phyloP scores from a whole-genome alignment of 2,113 vertebrate genomes.

The Perca schrenkii region DNA sequence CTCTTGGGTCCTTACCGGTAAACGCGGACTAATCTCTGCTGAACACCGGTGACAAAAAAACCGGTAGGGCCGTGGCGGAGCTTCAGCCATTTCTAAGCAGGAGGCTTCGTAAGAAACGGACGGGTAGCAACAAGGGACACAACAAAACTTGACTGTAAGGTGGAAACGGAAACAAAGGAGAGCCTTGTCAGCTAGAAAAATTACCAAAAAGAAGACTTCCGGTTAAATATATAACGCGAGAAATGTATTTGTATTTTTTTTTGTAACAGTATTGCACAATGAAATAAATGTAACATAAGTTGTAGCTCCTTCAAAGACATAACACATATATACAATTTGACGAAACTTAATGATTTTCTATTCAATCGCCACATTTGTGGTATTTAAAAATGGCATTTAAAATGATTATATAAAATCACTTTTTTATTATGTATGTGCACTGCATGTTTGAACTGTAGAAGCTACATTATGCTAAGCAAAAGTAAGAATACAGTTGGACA shows the following conservation, averaged over 20 bases:
- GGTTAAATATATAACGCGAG: neutral
- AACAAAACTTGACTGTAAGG: neutral
- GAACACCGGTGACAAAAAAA: constrained; percentile 94
- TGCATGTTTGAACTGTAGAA: neutral
- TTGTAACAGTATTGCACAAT: neutral
- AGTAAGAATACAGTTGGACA: neutral
- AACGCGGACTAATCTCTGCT: constrained; percentile 85
- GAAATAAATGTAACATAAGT: neutral
- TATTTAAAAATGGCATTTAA: neutral
- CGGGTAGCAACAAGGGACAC: constrained; percentile 75
- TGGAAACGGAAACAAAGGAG: constrained; percentile 19
- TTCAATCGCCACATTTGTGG: neutral
- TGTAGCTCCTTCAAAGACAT: neutral
- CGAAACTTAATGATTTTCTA: neutral
- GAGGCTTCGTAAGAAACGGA: constrained; percentile 53
- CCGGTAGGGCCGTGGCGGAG: constrained; percentile 87
- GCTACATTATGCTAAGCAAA: neutral
- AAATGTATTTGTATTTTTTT: neutral
- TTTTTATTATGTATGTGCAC: neutral
- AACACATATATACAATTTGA: neutral
- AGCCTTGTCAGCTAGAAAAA: neutral
- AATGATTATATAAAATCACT: too few relatives aligned
- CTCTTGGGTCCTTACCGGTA: constrained; percentile 81
- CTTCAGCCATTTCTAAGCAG: constrained; percentile 91
- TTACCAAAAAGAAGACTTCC: constrained; percentile 7